Conservation (phyloP, 2,888 invertebrate species). For the Diaphora mendica region DNA sequence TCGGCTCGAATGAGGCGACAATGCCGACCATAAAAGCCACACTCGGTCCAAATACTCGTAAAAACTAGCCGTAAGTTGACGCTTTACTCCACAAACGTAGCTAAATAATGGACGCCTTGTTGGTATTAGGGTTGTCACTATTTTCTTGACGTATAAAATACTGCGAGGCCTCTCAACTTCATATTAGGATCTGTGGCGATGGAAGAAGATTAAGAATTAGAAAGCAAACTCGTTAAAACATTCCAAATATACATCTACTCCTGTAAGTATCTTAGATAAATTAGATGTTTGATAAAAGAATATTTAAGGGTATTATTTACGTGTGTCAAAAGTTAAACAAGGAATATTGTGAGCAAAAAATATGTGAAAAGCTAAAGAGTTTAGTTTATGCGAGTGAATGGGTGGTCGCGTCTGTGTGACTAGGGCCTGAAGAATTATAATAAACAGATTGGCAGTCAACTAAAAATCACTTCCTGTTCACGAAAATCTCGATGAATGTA, state of each 20-base stretch:
- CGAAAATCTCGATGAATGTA: not conserved
- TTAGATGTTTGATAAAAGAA: no score
- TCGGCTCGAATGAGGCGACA: conserved; percentile 44
- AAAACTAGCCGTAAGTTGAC: conserved; percentile 41
- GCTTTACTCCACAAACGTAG: conserved; percentile 49
- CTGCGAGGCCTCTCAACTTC: not conserved
- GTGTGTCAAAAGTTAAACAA: no score
- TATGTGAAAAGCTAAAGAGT: no score
- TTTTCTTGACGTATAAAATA: not conserved
- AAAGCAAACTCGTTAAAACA: not conserved
- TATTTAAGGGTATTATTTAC: no score
- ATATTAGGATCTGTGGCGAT: not conserved
- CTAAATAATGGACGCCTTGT: conserved; percentile 46
- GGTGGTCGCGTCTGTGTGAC: not conserved
- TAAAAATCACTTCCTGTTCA: not conserved
- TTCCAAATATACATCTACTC: not conserved
- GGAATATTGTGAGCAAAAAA: no score
- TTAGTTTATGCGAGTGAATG: no score
- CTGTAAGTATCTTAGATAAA: not conserved
- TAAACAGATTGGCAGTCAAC: not conserved
- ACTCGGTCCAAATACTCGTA: conserved; percentile 40
- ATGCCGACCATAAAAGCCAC: conserved; percentile 47
- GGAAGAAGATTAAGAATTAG: not conserved
- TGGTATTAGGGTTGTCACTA: conserved; percentile 32
- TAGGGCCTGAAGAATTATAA: not conserved